These are phyloP conservation scores for Toxotes chatareus DNA, from an alignment of 2,113 vertebrate species.

Conservation along the genomic window DNA sequence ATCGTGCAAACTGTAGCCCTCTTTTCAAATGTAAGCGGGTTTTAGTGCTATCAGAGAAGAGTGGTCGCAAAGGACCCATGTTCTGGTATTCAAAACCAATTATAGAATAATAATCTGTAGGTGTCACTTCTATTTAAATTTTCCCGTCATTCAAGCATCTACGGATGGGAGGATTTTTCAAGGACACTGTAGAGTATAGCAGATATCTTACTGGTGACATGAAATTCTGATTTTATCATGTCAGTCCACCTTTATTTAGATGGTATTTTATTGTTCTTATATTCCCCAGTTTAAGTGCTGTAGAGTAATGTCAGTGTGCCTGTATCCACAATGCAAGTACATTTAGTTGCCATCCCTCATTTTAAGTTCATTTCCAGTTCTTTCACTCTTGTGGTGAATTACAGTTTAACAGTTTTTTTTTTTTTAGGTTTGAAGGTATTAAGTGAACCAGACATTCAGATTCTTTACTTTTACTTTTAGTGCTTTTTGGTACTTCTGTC, in stretches of 20 bases:
- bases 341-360: neutral
- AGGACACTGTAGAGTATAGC: conserved; percentile 56
- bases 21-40: conserved; percentile 77
- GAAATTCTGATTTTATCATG: conserved; percentile 28
- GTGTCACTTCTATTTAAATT: conserved; percentile 72
- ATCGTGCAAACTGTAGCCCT: conserved; percentile 62
- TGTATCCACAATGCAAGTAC: neutral
- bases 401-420: neutral
- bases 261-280: neutral
- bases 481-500: neutral
- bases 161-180: conserved; percentile 67
- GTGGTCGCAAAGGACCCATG: conserved; percentile 74
- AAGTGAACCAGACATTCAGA: neutral
- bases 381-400: neutral
- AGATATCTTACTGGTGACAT: conserved; percentile 23
- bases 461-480: neutral
- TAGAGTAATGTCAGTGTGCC: neutral
- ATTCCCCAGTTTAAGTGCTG: neutral
- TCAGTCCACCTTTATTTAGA: conserved; percentile 8
- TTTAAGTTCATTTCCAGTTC: neutral
- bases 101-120: conserved; percentile 72
- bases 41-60: conserved; percentile 70
- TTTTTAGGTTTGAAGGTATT: too few species aligned
- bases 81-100: conserved; percentile 75
- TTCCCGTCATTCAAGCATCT: conserved; percentile 66